Percentiles rank a stretch among this genome's conserved stretches.
phyloP scores from a whole-genome alignment of 2,888 invertebrate genomes.

The Andrena marginata region DNA sequence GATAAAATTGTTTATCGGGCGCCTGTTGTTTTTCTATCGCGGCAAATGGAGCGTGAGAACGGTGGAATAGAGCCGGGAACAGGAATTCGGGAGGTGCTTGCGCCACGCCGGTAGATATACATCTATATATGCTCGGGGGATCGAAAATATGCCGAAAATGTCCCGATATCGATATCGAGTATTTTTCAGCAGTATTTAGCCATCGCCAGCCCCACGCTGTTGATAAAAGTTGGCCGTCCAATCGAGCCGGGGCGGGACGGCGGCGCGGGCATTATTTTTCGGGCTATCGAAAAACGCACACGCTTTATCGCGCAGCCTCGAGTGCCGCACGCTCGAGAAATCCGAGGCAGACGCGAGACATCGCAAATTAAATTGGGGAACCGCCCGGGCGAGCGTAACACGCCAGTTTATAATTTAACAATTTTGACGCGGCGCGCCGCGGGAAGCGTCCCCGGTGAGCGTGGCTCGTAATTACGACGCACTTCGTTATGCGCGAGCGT shows the following conservation, averaged over 20 bases:
- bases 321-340: conserved; percentile 15
- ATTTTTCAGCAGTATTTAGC: not conserved
- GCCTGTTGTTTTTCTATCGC: not conserved
- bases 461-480: conserved; percentile 4
- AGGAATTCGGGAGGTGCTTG: conserved; percentile 15
- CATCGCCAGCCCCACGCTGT: not conserved
- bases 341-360: conserved; percentile 14
- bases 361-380: conserved; percentile 34
- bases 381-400: conserved; percentile 11
- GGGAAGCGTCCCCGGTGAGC: conserved; percentile 12
- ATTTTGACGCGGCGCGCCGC: not conserved
- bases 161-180: not conserved
- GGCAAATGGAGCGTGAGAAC: conserved; percentile 31
- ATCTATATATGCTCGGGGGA: no score
- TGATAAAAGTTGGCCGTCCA: not conserved
- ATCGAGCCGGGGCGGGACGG: not conserved
- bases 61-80: conserved; percentile 1
- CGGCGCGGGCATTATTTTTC: not conserved
- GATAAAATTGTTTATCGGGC: conserved; percentile 32
- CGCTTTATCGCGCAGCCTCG: not conserved
- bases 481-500: conserved; percentile 14
- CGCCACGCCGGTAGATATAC: not conserved
- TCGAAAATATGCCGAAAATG: conserved; percentile 3
- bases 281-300: not conserved
- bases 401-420: conserved; percentile 34